Evolutionary conservation across 1,140 invertebrate species (phyloP).

Genomic region (Pseudomyrmex flavicornis): DNA sequence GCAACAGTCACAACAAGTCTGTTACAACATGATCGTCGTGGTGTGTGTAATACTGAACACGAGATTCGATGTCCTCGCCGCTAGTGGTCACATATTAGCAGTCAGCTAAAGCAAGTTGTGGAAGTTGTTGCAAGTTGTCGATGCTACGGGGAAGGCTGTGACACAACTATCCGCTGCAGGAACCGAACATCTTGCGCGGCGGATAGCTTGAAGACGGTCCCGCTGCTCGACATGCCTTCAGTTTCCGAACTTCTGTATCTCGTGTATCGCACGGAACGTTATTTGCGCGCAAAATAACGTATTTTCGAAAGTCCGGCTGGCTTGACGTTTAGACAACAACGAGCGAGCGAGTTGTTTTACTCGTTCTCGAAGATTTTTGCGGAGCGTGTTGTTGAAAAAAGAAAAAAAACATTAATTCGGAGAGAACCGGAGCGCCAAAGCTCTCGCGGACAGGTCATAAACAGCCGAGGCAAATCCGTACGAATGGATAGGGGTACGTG

Average conservation of each 20-base stretch:
- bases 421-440: neutral
- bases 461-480: slow-evolving; percentile 72
- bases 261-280: slow-evolving; percentile 4
- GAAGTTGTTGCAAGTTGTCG: slow-evolving; percentile 48
- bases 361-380: too few species aligned
- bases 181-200: slow-evolving; percentile 40
- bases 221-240: slow-evolving; percentile 23
- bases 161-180: slow-evolving; percentile 39
- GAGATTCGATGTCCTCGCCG: neutral
- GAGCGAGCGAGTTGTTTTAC: too few species aligned
- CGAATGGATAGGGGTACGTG: slow-evolving; percentile 70
- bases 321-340: neutral
- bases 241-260: slow-evolving; percentile 26
- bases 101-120: slow-evolving; percentile 17
- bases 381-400: too few species aligned
- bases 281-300: slow-evolving; percentile 14
- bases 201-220: slow-evolving; percentile 43
- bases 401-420: neutral
- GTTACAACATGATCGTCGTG: too few species aligned
- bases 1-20: too few species aligned
- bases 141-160: slow-evolving; percentile 18
- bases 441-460: slow-evolving; percentile 10
- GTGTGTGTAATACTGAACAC: neutral
- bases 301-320: neutral
- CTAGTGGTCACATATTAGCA: slow-evolving; percentile 20